A percentile compares a stretch with the other conserved stretches of the same genome.
Conservation (phyloP, 2,113 vertebrate species). For the Garra rufa region DNA sequence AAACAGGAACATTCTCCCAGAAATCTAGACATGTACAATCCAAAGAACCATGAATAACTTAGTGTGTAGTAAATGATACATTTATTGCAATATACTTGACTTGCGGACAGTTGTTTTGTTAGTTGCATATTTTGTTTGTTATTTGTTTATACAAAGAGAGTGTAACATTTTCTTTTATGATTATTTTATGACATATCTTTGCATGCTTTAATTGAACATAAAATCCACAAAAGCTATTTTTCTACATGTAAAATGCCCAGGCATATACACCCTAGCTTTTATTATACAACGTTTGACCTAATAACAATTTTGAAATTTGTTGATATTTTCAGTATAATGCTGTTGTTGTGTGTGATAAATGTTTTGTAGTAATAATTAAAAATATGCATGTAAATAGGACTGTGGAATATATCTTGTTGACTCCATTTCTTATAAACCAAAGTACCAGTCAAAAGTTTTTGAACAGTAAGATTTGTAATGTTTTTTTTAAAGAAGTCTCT, state of each 20-base stretch:
- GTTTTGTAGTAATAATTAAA: not conserved
- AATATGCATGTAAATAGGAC: not conserved
- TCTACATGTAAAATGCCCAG: not conserved
- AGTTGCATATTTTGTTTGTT: not conserved
- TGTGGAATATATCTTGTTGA: not conserved
- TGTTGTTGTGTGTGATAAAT: conserved; percentile 10
- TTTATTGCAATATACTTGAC: not conserved
- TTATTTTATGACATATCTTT: not conserved
- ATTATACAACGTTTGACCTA: not conserved
- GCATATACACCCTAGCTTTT: not conserved
- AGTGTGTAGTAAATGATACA: not conserved
- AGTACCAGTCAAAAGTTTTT: too few species aligned
- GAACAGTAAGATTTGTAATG: too few species aligned
- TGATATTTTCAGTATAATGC: not conserved
- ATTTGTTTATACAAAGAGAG: conserved; percentile 1
- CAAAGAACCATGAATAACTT: not conserved
- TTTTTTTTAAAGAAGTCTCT: too few species aligned
- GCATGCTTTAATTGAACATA: conserved; percentile 1
- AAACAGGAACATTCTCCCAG: conserved; percentile 16
- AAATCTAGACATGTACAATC: conserved; percentile 16
- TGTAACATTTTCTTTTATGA: not conserved
- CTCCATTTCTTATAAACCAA: not conserved
- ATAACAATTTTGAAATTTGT: not conserved
- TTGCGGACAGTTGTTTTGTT: not conserved
- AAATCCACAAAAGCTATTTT: not conserved